These are phyloP conservation scores for Eristalis arbustorum DNA, from an alignment of 2,888 invertebrate genomes.

Conservation along the genomic window DNA sequence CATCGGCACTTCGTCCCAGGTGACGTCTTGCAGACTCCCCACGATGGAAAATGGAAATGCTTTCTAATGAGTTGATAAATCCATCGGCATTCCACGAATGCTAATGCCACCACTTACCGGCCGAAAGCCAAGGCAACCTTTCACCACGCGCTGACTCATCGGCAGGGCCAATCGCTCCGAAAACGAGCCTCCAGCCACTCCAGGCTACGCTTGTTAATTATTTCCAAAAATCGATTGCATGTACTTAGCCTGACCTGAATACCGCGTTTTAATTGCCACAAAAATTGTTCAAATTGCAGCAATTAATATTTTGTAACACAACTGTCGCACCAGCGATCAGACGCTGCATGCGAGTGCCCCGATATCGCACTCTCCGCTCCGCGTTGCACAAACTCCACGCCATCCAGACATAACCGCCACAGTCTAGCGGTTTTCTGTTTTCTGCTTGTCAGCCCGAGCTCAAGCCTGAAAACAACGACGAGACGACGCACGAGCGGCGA, in stretches of 20 bases:
- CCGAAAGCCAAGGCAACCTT: neutral
- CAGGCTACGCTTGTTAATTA: neutral
- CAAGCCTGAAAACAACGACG: no score
- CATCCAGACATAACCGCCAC: constrained; percentile 66
- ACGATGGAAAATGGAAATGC: neutral
- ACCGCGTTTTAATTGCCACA: constrained; percentile 55
- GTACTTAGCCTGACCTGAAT: constrained; percentile 48
- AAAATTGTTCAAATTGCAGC: constrained; percentile 66
- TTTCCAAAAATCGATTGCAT: neutral
- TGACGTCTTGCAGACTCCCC: neutral
- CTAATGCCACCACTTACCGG: neutral
- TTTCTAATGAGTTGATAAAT: neutral
- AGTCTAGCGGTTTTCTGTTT: constrained; percentile 47
- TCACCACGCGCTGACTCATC: neutral
- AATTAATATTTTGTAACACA: constrained; percentile 63
- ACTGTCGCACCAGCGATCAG: constrained; percentile 53
- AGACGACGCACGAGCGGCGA: no score
- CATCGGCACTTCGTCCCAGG: neutral
- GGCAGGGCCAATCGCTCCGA: neutral
- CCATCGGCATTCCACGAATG: neutral
- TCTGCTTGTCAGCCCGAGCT: neutral
- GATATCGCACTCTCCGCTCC: neutral
- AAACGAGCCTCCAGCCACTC: neutral
- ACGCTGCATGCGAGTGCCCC: constrained; percentile 18
- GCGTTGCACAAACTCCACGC: constrained; percentile 47